A percentile compares a stretch with the other conserved stretches of the same genome.
These are phyloP conservation scores for Creontiades dilutus DNA, from an alignment of 2,888 invertebrate species.

Conservation along the genomic window DNA sequence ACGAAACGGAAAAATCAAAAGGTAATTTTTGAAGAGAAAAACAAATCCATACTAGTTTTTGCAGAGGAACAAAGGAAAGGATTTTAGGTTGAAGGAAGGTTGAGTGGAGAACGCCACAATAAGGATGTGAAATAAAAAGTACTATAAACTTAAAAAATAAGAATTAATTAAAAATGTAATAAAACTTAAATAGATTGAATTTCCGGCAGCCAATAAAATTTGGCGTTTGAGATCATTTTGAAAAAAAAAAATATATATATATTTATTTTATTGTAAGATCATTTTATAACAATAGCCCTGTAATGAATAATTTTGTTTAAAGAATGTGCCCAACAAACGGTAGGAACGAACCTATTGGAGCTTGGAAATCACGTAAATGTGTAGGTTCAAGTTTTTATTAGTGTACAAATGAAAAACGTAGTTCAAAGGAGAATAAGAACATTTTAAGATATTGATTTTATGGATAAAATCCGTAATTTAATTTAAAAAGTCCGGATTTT, in stretches of 20 bases:
- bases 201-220: slow-evolving; percentile 9
- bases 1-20: slow-evolving; percentile 3
- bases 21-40: slow-evolving; percentile 24
- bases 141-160: slow-evolving; percentile 46
- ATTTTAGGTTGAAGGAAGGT: slow-evolving; percentile 32
- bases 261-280: too few species aligned
- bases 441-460: too few species aligned
- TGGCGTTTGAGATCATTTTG: slow-evolving; percentile 18
- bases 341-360: background rate
- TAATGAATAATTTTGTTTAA: background rate
- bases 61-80: slow-evolving; percentile 64
- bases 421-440: too few species aligned
- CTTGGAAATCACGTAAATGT: background rate
- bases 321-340: background rate
- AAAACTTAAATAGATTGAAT: background rate
- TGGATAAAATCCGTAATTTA: too few species aligned
- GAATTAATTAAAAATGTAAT: background rate
- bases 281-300: background rate
- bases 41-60: slow-evolving; percentile 24
- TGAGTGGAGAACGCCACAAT: slow-evolving; percentile 65
- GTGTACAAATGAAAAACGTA: too few species aligned
- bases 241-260: too few species aligned
- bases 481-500: too few species aligned
- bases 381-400: too few species aligned
- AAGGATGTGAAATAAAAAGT: slow-evolving; percentile 61